Conservation (phyloP, 2,888 invertebrate species). For the Macrosiphum euphorbiae region DNA sequence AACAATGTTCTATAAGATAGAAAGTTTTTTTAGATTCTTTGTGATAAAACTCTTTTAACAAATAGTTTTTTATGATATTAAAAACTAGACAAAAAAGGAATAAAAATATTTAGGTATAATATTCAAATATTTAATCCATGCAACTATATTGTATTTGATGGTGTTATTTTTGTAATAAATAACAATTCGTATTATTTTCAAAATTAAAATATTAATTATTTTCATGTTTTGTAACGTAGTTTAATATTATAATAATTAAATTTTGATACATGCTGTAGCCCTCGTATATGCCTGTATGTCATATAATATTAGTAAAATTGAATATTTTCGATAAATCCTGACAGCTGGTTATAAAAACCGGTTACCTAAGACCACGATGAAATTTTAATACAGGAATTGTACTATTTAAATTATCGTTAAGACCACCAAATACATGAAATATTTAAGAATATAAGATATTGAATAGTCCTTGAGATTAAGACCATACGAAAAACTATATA, state of each 20-base stretch:
- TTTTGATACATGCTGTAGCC: neutral
- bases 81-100: neutral
- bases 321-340: conserved; percentile 42
- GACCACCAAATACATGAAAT: neutral
- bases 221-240: neutral
- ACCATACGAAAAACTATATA: neutral
- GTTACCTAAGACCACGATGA: conserved; percentile 28
- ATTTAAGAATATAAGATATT: conserved; percentile 24
- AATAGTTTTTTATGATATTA: neutral
- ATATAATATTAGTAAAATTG: conserved; percentile 46
- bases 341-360: conserved; percentile 49
- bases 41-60: neutral
- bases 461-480: conserved; percentile 24
- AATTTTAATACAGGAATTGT: conserved; percentile 5
- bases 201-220: conserved; percentile 4
- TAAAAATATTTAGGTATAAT: neutral
- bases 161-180: neutral
- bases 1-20: neutral
- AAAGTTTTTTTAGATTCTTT: conserved; percentile 27
- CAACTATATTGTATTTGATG: neutral
- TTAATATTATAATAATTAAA: conserved; percentile 14
- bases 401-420: conserved; percentile 25
- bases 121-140: neutral
- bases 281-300: neutral
- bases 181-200: neutral